Base-by-base conservation (phyloP, 1,140 invertebrate genomes). In the Solenopsis fugax region DNA sequence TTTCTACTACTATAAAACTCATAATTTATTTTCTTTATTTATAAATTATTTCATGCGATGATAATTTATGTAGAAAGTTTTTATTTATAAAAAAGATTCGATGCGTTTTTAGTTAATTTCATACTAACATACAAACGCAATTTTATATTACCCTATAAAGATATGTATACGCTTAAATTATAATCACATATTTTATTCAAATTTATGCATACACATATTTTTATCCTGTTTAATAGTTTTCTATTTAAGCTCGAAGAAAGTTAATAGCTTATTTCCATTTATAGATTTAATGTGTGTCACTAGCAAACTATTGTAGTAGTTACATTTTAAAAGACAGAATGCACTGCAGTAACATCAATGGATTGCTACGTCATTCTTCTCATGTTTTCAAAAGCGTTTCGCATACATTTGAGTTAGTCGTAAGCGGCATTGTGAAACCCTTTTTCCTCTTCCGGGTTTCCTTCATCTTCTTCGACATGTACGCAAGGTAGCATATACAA, bases 191-290 rank as follows among this genome's bases (percentile, higher is more conserved):
- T 56, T 37, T 29, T 37, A 10, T 21, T 54, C 10, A 4, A 37
- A 18, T 73, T 52, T 41, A 41, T 6, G 41, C 41, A 7, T 41
- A 54, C 13, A 2, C 10, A 54, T 12, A 16, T 73, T 73, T 12
- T 73, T 73, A 54, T 54, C 21, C 54, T 37, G 18, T 56, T 58
- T 58, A 54, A 37, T 21, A 37, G 56, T 37, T 73, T 73, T 73
- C 21, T 34, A 21, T n/a, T 6, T 72, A 12, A 18, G 5, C n/a
- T 56, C 48, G 13, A n/a, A n/a, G n/a, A n/a, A n/a, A n/a, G n/a
- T n/a, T n/a, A n/a, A n/a, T n/a, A n/a, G n/a, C 0, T 52, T 73
- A 72, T 73, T 1, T 73, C 5, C 13, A 54, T 54, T 21, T n/a
- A 16, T 0, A 4, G 12, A 21, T 9, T 48, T 56, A 37, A 56